A percentile compares a stretch with the other conserved stretches of the same genome.
Conservation (phyloP, 2,797 vertebrate species). For the Otolemur crassicaudatus region DNA sequence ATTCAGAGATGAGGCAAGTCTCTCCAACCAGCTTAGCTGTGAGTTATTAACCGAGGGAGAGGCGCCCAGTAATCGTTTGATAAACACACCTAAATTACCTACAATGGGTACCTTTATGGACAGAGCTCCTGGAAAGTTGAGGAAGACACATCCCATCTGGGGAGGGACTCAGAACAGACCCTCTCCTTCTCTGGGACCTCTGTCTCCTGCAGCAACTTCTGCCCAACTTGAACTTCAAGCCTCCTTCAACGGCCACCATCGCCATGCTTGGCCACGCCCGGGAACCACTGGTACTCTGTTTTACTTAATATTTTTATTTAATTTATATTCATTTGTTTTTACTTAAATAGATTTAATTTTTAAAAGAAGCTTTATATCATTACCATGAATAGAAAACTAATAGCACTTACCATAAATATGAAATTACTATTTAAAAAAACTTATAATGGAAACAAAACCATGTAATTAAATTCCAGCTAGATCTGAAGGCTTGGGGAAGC, state of each 20-base stretch:
- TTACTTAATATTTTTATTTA: constrained; percentile 66
- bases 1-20: constrained; percentile 71
- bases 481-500: constrained; percentile 67
- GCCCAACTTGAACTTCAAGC: background rate
- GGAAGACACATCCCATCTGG: constrained; percentile 71
- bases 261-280: constrained; percentile 42
- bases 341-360: constrained; percentile 81
- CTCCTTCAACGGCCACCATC: background rate
- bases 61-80: constrained; percentile 75
- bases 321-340: constrained; percentile 71
- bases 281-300: background rate
- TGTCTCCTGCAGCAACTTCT: background rate
- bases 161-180: constrained; percentile 36
- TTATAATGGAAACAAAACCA: constrained; percentile 77
- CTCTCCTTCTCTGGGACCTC: background rate
- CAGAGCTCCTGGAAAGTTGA: constrained; percentile 75
- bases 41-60: constrained; percentile 77
- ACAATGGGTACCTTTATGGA: constrained; percentile 62
- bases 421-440: constrained; percentile 75
- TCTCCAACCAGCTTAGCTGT: constrained; percentile 64
- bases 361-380: constrained; percentile 77
- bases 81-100: constrained; percentile 76
- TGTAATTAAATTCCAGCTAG: constrained; percentile 78
- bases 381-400: constrained; percentile 79
- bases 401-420: constrained; percentile 82